Evolutionary conservation across 2,113 vertebrate genomes (phyloP).

Genomic region (Hymenochirus boettgeri): DNA sequence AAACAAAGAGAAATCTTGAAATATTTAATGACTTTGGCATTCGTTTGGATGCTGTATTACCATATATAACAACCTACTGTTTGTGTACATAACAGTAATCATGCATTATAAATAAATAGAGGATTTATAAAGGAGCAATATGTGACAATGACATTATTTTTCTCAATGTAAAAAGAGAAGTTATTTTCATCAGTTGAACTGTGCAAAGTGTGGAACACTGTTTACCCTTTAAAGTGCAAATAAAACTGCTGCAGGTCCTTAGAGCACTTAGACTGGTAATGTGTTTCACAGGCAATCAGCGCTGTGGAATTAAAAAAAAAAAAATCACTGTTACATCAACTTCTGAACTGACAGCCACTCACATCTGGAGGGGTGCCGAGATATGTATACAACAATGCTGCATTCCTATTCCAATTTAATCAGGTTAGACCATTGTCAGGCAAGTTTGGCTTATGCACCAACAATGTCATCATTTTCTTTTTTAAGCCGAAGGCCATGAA

Average conservation of each 20-base stretch:
- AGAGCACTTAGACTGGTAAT: conserved; percentile 9
- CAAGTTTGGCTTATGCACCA: background rate
- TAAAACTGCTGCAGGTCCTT: background rate
- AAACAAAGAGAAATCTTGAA: conserved; percentile 49
- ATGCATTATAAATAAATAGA: conserved; percentile 37
- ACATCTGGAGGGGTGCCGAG: conserved; percentile 6
- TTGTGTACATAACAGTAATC: conserved; percentile 60
- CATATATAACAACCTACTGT: conserved; percentile 62
- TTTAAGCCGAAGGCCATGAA: too few species aligned
- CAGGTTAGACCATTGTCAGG: background rate
- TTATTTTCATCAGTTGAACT: conserved; percentile 10
- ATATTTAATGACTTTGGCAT: conserved; percentile 68
- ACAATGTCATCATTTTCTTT: background rate
- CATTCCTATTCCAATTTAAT: background rate
- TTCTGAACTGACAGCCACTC: conserved; percentile 11
- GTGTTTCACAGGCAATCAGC: background rate
- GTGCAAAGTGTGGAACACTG: background rate
- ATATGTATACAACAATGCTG: conserved; percentile 14
- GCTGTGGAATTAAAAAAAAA: conserved; percentile 1
- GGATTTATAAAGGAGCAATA: conserved; percentile 33
- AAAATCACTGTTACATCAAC: conserved; percentile 7
- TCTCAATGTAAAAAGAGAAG: conserved; percentile 20
- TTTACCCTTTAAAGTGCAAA: conserved; percentile 7
- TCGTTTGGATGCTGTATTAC: conserved; percentile 64
- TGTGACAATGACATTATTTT: conserved; percentile 33